phyloP scores from a whole-genome alignment of 2,113 vertebrate species.

The Indicator indicator region DNA sequence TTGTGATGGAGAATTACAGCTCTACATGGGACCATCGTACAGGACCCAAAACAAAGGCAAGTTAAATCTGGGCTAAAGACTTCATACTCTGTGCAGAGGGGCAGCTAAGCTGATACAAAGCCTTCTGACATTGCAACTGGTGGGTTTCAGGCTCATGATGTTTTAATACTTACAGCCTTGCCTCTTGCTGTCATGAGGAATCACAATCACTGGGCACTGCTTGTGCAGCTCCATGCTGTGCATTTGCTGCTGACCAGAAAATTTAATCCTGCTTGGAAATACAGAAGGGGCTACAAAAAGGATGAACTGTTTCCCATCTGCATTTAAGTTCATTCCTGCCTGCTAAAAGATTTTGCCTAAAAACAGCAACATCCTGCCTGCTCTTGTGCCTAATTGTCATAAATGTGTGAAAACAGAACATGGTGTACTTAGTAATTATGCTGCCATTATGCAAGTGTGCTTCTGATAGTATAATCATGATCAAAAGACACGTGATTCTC shows the following conservation, averaged over 20 bases:
- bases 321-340: neutral
- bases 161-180: neutral
- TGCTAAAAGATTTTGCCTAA: neutral
- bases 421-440: neutral
- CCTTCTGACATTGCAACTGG: neutral
- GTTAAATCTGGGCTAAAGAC: neutral
- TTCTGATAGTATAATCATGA: neutral
- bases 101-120: neutral
- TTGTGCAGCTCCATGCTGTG: accelerated
- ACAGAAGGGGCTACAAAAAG: neutral
- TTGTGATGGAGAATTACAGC: neutral
- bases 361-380: neutral
- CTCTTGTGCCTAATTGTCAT: neutral
- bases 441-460: neutral
- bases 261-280: neutral
- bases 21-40: neutral
- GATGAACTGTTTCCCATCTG: neutral
- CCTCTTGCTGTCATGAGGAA: neutral
- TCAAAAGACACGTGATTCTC: neutral
- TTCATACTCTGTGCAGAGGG: neutral
- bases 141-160: neutral
- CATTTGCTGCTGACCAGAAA: neutral
- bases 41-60: neutral
- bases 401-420: constrained; percentile 35
- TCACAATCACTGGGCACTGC: neutral